Conservation (phyloP, 1,140 invertebrate genomes). For the Heliconius himera region DNA sequence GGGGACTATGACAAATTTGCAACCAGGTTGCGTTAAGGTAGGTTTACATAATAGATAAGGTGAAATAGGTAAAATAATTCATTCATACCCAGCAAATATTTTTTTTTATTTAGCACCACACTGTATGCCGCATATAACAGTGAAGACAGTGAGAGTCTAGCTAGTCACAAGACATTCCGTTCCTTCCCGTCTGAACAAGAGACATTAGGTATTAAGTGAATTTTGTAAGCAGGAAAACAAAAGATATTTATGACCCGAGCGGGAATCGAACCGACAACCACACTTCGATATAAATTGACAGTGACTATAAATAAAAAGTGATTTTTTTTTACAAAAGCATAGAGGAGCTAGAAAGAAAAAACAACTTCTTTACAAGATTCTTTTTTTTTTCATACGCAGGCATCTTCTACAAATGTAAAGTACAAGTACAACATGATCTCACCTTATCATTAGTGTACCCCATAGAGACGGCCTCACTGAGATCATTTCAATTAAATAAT, state of each 20-base stretch:
- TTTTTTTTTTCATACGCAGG: not conserved
- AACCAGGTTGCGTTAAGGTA: not conserved
- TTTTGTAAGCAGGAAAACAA: too few relatives aligned
- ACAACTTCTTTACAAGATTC: not conserved
- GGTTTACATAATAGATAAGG: not conserved
- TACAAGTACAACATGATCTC: not conserved
- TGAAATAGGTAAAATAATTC: too few relatives aligned
- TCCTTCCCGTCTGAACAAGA: too few relatives aligned
- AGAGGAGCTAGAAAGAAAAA: not conserved
- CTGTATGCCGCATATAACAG: not conserved
- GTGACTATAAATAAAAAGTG: not conserved
- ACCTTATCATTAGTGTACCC: not conserved
- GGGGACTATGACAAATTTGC: slow-evolving; percentile 26
- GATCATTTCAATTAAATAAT: slow-evolving; percentile 47
- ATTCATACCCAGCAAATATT: too few relatives aligned
- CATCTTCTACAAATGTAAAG: not conserved
- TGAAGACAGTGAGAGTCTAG: too few relatives aligned
- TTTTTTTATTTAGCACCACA: too few relatives aligned
- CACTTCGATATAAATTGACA: too few relatives aligned
- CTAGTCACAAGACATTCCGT: too few relatives aligned
- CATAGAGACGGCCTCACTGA: slow-evolving; percentile 34
- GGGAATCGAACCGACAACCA: too few relatives aligned
- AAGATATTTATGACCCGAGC: too few relatives aligned
- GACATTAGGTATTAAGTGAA: too few relatives aligned
- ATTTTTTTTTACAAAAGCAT: too few relatives aligned